Base-by-base conservation (phyloP, 2,113 vertebrate genomes). In the Cyphomyrus discorhynchus region DNA sequence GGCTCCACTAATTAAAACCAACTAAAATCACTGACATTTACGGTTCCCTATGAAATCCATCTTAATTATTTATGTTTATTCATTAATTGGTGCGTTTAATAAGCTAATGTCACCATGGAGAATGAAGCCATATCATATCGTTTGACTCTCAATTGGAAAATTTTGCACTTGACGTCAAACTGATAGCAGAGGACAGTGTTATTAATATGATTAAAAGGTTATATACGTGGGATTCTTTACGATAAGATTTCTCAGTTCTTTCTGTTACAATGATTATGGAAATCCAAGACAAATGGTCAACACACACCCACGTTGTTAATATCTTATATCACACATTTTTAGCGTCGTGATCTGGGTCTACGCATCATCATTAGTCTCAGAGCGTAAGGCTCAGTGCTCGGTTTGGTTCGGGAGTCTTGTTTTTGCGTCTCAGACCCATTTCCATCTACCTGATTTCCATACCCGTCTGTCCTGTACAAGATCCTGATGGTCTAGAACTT, bases 11-110 rank as follows among this genome's bases (percentile, higher is more conserved):
- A 87, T 87, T 53, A 87, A 52, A 53, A 87, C 85, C 46, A 87
- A 87, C 49, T 56, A 47, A 87, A 87, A 87, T 31, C 85, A 87
- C 46, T 87, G 85, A 87, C 85, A 87, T 87, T 87, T 87, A 87
- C 27, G 85, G 85, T 87, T 87, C 50, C 31, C 49, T 87, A 87
- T 87, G 46, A 87, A 35, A 87, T 87, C 49, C 47, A 87, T 87
- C 85, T 53, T 87, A 87, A 53, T 87, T 87, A 87, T 53, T 87
- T 87, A 87, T 87, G 50, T 87, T 87, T 53, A 87, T 87, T 87
- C 85, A 53, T 87, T 87, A 53, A 87, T 53, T 87, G 85, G 50
- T 17, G 50, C 13, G 3, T 87, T 87, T 87, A 87, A 87, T 87
- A 62, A 85, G 24, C 77, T 89, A 85, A 84, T 83, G 66, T 49